Base-by-base conservation (phyloP, 2,113 vertebrate species). In the Galemys pyrenaicus region DNA sequence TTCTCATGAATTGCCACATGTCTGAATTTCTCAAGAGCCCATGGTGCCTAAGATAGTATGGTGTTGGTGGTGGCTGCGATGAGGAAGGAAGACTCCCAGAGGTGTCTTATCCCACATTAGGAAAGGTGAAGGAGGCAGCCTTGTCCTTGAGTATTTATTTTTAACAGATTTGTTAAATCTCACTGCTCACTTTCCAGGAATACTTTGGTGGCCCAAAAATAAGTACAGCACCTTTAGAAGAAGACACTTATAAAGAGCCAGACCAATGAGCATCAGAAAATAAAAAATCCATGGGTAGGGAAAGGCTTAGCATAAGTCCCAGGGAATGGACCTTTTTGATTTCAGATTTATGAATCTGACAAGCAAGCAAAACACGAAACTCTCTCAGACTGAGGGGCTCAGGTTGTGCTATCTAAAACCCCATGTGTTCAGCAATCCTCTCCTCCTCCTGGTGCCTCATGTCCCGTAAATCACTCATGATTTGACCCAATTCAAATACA, bases 271-370 rank as follows among this genome's bases (percentile, higher is more conserved):
- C 65, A 39, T 22, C 89, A 32, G 22, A 35, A 95, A 87, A 60
- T 51, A 92, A 91, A 83, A 30, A 67, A 71, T 16, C 70, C 62
- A 37, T 7, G 22, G n/a, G 3, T 26, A 62, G 67, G 70, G 64
- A 46, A 73, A 37, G 37, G 68, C 19, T 28, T 89, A 89, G 46
- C 64, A 11, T 6, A 49, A 37, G 17, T 19, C 32, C 77, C 10
- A 2, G 84, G 44, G 41, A 85, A 37, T 46, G 0, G 11, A 92
- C 44, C 74, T 87, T 91, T 44, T 82, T 79, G 7, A 26, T 41
- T 88, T 88, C 82, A 82, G 67, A 78, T 86, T 93, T 90, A 88
- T 87, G 70, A 70, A 60, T 75, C 51, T 67, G 86, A 94, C 78
- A 74, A 35, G 58, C 49, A 51, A 87, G 51, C 28, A 84, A 92